Evolutionary conservation across 2,113 vertebrate genomes (phyloP).

Genomic region (Circaetus gallicus): DNA sequence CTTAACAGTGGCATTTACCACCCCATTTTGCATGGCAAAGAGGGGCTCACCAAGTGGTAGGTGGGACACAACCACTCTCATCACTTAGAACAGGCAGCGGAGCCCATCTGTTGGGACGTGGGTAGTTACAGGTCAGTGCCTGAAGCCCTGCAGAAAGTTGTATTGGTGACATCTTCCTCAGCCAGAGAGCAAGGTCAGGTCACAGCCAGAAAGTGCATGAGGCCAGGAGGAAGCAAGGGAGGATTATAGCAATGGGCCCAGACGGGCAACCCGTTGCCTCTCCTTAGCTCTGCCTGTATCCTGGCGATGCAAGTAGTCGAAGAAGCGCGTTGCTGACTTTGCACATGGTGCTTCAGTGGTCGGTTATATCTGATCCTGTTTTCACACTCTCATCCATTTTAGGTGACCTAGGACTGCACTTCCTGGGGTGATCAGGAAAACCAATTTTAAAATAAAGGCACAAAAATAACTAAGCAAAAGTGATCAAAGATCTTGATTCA

Average conservation of each 20-base stretch:
- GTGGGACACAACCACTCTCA: background rate
- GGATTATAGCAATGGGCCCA: background rate
- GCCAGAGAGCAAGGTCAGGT: background rate
- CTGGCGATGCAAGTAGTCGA: rapidly evolving
- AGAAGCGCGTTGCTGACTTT: background rate
- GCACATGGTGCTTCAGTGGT: background rate
- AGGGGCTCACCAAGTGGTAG: background rate
- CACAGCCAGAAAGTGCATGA: background rate
- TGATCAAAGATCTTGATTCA: background rate
- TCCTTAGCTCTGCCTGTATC: background rate
- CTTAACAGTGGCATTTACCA: background rate
- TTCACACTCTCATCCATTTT: background rate
- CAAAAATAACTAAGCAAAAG: background rate
- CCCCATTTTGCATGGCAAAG: background rate
- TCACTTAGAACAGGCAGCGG: background rate
- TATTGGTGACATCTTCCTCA: background rate
- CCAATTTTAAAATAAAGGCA: background rate
- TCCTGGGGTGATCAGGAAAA: background rate
- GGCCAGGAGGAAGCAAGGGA: background rate
- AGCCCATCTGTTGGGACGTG: rapidly evolving
- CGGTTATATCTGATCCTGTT: background rate
- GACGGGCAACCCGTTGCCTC: background rate
- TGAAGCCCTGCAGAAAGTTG: background rate
- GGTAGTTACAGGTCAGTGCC: background rate
- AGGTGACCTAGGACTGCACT: background rate